phyloP scores from a whole-genome alignment of 2,113 vertebrate species.

The Fulmarus glacialis region DNA sequence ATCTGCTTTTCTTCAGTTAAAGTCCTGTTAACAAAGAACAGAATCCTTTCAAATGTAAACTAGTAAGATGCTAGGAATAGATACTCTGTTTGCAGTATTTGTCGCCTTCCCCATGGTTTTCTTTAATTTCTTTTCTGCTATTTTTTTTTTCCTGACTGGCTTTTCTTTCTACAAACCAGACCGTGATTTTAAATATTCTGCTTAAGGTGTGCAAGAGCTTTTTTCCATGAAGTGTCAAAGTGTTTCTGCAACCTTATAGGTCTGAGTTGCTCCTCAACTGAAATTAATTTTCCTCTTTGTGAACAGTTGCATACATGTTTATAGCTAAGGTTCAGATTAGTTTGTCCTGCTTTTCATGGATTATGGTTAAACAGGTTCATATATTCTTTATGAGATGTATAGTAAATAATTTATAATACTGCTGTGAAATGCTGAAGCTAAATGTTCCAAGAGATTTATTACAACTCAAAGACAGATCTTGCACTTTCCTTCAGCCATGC shows the following conservation, averaged over 20 bases:
- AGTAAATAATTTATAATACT: not conserved
- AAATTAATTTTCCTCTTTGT: not conserved
- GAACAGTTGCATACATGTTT: not conserved
- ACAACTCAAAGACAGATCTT: not conserved
- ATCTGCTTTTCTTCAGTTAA: slow-evolving; percentile 59
- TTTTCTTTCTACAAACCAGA: slow-evolving; percentile 10
- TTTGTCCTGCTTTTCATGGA: not conserved
- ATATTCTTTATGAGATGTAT: not conserved
- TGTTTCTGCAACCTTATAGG: not conserved
- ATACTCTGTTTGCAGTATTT: slow-evolving; percentile 22
- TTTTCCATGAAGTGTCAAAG: not conserved
- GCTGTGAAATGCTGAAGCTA: not conserved
- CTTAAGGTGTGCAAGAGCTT: not conserved
- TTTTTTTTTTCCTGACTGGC: not conserved
- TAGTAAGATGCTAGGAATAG: slow-evolving; percentile 38
- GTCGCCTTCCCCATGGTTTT: not conserved
- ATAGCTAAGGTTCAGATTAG: not conserved
- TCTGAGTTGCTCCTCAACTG: not conserved
- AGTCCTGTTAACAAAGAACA: slow-evolving; percentile 58
- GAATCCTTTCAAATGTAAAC: slow-evolving; percentile 65
- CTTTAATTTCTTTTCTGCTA: not conserved
- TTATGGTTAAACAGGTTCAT: not conserved
- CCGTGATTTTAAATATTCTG: not conserved
- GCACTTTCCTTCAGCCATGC: not conserved
- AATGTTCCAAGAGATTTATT: not conserved